Evolutionary conservation across 2,888 invertebrate species (phyloP).

Genomic region (Epirrhoe tristata): DNA sequence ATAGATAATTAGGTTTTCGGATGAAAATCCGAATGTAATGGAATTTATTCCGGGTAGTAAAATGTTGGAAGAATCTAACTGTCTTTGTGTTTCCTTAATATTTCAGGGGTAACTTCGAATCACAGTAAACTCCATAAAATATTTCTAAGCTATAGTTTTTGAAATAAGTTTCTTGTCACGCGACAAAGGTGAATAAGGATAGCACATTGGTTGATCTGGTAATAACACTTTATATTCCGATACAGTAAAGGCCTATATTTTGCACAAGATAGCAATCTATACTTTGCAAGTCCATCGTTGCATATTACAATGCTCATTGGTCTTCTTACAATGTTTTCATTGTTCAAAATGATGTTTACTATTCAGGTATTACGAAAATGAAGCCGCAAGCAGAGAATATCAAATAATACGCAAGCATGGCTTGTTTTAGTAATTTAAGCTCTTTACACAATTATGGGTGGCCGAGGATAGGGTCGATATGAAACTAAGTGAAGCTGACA

Average conservation of each 20-base stretch:
- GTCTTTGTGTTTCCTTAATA: background rate
- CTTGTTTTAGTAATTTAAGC: background rate
- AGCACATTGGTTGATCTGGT: too few species aligned
- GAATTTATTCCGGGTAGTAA: background rate
- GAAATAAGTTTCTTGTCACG: too few species aligned
- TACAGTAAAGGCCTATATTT: too few species aligned
- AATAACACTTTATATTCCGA: too few species aligned
- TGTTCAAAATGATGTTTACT: background rate
- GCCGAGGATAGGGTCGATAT: constrained; percentile 1
- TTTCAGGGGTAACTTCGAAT: too few species aligned
- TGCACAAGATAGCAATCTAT: too few species aligned
- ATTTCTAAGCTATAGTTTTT: too few species aligned
- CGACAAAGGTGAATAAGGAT: too few species aligned
- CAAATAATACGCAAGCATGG: background rate
- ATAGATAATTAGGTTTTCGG: background rate
- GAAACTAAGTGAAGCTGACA: constrained; percentile 3
- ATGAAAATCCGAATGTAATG: background rate
- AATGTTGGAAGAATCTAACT: background rate
- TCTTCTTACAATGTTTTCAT: too few species aligned
- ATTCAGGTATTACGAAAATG: background rate
- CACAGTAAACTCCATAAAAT: too few species aligned
- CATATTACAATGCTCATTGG: too few species aligned
- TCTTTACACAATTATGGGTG: background rate
- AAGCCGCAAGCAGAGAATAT: background rate
- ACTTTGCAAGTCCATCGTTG: too few species aligned